A percentile compares a stretch with the other conserved stretches of the same genome.
Conservation (phyloP, 2,113 vertebrate species). For the Sapajus apella region DNA sequence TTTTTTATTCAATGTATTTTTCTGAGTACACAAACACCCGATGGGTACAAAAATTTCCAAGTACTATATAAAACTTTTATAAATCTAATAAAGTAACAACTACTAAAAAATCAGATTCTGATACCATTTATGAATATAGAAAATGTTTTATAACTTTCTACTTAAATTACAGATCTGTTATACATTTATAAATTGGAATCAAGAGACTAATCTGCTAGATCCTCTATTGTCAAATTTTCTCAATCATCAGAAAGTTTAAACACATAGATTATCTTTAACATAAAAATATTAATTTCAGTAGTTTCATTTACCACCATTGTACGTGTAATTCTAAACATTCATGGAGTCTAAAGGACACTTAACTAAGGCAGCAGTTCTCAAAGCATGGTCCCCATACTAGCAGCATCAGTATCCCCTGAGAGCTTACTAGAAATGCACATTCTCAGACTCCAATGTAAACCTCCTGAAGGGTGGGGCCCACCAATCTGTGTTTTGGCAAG, state of each 20-base stretch:
- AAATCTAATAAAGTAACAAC: constrained; percentile 18
- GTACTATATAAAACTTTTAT: constrained; percentile 9
- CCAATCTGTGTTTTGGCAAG: neutral
- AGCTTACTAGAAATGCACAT: neutral
- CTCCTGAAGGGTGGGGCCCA: neutral
- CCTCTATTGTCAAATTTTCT: neutral
- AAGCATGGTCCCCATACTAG: neutral
- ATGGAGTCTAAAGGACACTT: neutral
- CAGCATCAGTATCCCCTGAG: neutral
- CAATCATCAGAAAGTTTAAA: constrained; percentile 20
- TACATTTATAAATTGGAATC: neutral
- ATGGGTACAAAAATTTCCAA: neutral
- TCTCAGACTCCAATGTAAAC: neutral
- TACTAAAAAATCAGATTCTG: neutral
- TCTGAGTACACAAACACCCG: neutral
- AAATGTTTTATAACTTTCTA: neutral
- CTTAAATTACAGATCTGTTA: constrained; percentile 18
- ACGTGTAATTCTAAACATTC: constrained; percentile 38
- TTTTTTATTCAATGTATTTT: constrained; percentile 1
- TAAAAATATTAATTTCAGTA: neutral
- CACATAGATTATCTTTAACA: constrained; percentile 1
- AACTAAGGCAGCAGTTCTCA: neutral
- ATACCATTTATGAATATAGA: neutral
- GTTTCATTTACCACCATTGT: constrained; percentile 16
- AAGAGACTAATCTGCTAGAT: constrained; percentile 24